Conservation (phyloP, 2,888 invertebrate genomes). For the Germaria angustata region DNA sequence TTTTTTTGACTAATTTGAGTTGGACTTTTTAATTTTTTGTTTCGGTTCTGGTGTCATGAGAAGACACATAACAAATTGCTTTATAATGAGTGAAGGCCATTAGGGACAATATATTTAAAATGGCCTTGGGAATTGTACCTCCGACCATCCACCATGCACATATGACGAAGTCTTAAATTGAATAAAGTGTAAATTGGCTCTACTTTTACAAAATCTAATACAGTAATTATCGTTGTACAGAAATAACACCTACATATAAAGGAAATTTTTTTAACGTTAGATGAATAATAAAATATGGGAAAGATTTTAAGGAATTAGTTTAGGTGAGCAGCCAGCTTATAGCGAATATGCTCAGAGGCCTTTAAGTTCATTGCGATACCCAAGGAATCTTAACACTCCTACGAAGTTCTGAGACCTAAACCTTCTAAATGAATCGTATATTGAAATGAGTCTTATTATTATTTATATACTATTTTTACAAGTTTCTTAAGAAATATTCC, state of each 20-base stretch:
- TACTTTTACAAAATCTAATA: neutral
- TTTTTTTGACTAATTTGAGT: constrained; percentile 7
- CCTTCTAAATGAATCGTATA: no score
- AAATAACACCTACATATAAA: neutral
- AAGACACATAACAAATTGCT: constrained; percentile 63
- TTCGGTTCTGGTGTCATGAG: constrained; percentile 28
- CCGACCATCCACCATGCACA: no score
- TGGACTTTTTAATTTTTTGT: neutral
- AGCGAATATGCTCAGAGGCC: no score
- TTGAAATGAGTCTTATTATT: no score
- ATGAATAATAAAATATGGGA: no score
- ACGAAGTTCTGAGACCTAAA: no score
- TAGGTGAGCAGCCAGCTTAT: neutral
- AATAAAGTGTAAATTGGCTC: neutral
- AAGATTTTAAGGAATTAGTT: no score
- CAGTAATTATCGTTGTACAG: neutral
- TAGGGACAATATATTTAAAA: constrained; percentile 21
- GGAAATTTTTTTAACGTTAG: no score
- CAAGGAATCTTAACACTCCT: no score
- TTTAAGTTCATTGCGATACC: no score
- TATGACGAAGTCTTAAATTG: neutral
- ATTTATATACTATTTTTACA: no score
- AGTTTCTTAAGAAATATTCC: no score
- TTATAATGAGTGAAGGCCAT: constrained; percentile 57
- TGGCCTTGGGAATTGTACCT: neutral